A percentile compares a stretch with the other conserved stretches of the same genome.
phyloP scores from a whole-genome alignment of 2,797 vertebrate species.

The Melanotaenia trifasciata region DNA sequence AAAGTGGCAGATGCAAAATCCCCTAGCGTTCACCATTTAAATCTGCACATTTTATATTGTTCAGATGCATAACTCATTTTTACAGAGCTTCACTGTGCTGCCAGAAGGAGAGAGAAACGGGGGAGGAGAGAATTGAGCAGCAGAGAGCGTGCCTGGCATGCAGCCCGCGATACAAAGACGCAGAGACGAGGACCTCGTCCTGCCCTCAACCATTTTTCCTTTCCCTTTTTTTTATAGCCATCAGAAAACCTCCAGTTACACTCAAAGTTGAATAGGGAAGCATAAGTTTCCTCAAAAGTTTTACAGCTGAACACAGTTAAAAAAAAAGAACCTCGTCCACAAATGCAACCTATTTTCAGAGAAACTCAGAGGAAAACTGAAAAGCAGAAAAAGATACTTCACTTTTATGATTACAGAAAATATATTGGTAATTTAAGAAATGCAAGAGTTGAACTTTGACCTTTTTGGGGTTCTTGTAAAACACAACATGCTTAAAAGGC shows the following conservation, averaged over 20 bases:
- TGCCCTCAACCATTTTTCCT: conserved; percentile 80
- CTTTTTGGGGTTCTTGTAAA: conserved; percentile 48
- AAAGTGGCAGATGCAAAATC: conserved; percentile 52
- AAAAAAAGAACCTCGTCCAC: conserved; percentile 24
- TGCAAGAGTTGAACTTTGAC: conserved; percentile 54
- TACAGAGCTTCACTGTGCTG: conserved; percentile 65
- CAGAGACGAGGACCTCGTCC: conserved; percentile 75
- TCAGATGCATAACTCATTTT: conserved; percentile 73
- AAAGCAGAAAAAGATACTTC: conserved; percentile 41
- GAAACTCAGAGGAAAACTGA: conserved; percentile 35
- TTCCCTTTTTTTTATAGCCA: conserved; percentile 72
- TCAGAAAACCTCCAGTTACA: conserved; percentile 79
- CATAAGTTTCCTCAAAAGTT: conserved; percentile 82
- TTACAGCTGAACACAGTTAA: conserved; percentile 80
- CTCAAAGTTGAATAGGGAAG: conserved; percentile 76
- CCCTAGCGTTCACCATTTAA: conserved; percentile 43
- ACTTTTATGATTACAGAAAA: conserved; percentile 47
- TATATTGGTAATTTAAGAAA: conserved; percentile 46
- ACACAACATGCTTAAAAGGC: conserved; percentile 52
- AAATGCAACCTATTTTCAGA: conserved; percentile 58
- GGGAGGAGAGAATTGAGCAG: conserved; percentile 41
- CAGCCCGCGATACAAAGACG: conserved; percentile 65
- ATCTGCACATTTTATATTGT: conserved; percentile 71
- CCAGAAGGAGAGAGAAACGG: conserved; percentile 43
- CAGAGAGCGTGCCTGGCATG: conserved; percentile 68